A percentile compares a stretch with the other conserved stretches of the same genome.
phyloP scores from a whole-genome alignment of 2,113 vertebrate species.

The Nesogale talazaci region DNA sequence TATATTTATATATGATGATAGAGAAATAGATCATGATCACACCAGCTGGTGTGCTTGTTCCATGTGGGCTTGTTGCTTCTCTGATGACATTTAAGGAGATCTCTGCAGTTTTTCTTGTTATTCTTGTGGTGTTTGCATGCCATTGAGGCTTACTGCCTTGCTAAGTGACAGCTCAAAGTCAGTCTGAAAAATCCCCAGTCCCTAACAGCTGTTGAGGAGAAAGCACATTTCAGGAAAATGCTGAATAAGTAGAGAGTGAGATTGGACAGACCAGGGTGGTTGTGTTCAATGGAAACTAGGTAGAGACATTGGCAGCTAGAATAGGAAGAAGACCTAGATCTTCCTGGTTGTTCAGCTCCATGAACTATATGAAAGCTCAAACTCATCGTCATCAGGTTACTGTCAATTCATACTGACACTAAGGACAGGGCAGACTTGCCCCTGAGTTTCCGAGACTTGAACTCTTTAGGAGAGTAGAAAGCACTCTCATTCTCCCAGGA shows the following conservation, averaged over 20 bases:
- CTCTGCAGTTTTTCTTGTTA: background rate
- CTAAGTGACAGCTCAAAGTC: background rate
- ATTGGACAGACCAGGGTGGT: background rate
- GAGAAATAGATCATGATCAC: too few relatives aligned
- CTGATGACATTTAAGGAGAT: slow-evolving; percentile 16
- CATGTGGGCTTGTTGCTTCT: too few relatives aligned
- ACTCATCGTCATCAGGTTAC: too few relatives aligned
- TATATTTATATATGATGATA: too few relatives aligned
- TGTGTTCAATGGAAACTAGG: background rate
- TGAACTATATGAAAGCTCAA: too few relatives aligned
- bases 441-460: too few relatives aligned
- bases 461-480: too few relatives aligned
- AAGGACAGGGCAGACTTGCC: too few relatives aligned
- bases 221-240: background rate
- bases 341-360: background rate
- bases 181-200: background rate
- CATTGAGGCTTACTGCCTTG: background rate
- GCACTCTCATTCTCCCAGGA: too few relatives aligned
- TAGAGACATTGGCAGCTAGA: background rate
- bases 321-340: background rate
- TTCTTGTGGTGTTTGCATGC: slow-evolving; percentile 14
- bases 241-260: background rate
- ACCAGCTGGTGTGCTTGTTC: too few relatives aligned
- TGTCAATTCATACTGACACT: too few relatives aligned
- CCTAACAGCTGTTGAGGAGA: background rate